Percentiles rank a stretch among this genome's conserved stretches.
Evolutionary conservation across 2,888 invertebrate species (phyloP).

Genomic region (Chymomyza caudatula): DNA sequence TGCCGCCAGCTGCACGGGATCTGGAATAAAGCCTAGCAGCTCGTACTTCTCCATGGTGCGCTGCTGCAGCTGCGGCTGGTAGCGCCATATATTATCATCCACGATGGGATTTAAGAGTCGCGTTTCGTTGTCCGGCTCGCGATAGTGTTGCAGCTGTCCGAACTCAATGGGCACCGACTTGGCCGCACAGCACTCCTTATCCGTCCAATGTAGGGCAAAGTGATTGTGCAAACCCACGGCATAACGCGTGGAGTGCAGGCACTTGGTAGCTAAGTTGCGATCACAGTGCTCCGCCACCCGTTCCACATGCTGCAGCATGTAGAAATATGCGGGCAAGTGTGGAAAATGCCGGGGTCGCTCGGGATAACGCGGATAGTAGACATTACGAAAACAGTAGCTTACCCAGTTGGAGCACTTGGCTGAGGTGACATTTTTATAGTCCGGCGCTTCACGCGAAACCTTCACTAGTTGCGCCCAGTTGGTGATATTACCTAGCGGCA

Average conservation of each 20-base stretch:
- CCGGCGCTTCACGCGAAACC: conserved; percentile 77
- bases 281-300: conserved; percentile 92
- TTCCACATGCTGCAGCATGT: conserved; percentile 94
- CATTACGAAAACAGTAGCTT: conserved; percentile 91
- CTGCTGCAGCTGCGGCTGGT: conserved; percentile 85
- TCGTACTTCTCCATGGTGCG: conserved; percentile 75
- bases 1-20: conserved; percentile 14
- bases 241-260: conserved; percentile 92
- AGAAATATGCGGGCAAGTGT: conserved; percentile 89
- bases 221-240: conserved; percentile 94
- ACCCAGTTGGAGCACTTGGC: conserved; percentile 37
- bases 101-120: conserved; percentile 88
- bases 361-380: conserved; percentile 92
- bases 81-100: conserved; percentile 92
- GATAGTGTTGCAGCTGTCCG: conserved; percentile 95
- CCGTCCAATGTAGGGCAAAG: conserved; percentile 90
- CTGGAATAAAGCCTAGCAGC: conserved; percentile 82
- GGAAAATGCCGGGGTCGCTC: conserved; percentile 86
- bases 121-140: conserved; percentile 88
- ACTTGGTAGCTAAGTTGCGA: conserved; percentile 92
- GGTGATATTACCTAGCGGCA: conserved; percentile 84
- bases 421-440: conserved; percentile 79
- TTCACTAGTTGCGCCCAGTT: conserved; percentile 88
- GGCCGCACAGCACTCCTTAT: conserved; percentile 84
- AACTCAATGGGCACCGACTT: conserved; percentile 87